Base-by-base conservation (phyloP, 2,888 invertebrate species). In the Agriotes lineatus region DNA sequence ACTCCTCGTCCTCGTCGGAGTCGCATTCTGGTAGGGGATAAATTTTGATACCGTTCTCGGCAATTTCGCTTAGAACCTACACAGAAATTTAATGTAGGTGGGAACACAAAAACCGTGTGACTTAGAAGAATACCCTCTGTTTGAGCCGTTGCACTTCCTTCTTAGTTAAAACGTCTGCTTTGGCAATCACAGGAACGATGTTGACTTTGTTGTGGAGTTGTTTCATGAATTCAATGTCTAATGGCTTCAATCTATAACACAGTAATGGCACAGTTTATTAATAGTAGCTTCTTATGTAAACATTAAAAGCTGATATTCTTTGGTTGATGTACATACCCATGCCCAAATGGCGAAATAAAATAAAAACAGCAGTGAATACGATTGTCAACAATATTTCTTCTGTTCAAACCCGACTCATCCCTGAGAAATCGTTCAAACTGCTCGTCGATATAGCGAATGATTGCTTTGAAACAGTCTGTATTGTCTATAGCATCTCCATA, bases 331-430 rank as follows among this genome's bases (percentile, higher is more conserved):
- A 12, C 86, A 84, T 88, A 96, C 94, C 97, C 97, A 86, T 97
- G 97, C 50, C 97, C 97, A 85, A 96, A 96, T 0, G 97, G 97
- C 63, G 97, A 97, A 82, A 98, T 96, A 84, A 97, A 98, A 85
- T 97, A 98, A 83, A 98, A 96, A 85, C 95, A 98, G 85, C 98
- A 98, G 82, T 99, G 98, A 77, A 99, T 96, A 81, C 98, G 90
- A 85, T 97, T 97, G 85, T 99, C 98, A 65, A 97, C 93, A 77
- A 99, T 98, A 83, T 98, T 97, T 73, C 97, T 91, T 50, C 98
- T 90, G 85, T 99, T 98, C 45, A 98, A 88, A 0, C 98, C 98
- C 81, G 96, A 96, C 85, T 98, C 98, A 79, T 96, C 96, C 39
- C 94, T 90, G 58, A 96, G 85, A 83, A 94, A 96, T 73, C 96